Evolutionary conservation across 2,888 invertebrate genomes (phyloP), one percentile per base, ranked within the genome.

Genomic region (Mythimna albipuncta): DNA sequence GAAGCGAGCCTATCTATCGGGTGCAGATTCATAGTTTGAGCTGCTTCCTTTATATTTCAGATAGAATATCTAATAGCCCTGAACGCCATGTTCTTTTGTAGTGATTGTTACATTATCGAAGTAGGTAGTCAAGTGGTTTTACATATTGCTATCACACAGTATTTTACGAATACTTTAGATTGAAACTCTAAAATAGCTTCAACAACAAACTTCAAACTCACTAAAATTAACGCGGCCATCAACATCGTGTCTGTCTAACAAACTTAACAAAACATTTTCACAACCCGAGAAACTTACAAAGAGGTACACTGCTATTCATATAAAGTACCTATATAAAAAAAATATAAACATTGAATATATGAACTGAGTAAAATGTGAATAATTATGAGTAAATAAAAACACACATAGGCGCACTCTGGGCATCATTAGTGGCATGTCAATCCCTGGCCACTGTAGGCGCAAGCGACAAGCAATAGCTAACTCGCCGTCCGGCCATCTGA

Each of bases 211-310:
- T 9, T 0, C 2, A 44, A 10, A 32, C 26, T 32, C 38, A 7
- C 19, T 26, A 52, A 79, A 64, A 73, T 62, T 73, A 47, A 64
- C 47, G 52, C 64, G 68, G 79, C 3, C 52, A 79, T 69, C 57
- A 65, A 41, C 41, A 63, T 79, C 79, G 68, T 69, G 74, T n/a
- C 19, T 21, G 11, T 21, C 11, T 32, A 59, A 71, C 59, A 57
- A 44, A 67, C 55, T 67, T 61, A 26, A 67, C 63, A 74, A 64
- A 79, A 63, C 19, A 10, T 21, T 32, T 57, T 21, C 13, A 52
- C 44, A 61, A 62, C 64, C 50, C 35, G 10, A 72, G 35, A 67
- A 72, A 64, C 41, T 26, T 58, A 32, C 6, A 61, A 62, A 6
- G 44, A 67, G 59, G 41, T 58, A 5, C 55, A 75, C 67, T 47